A percentile compares a stretch with the other conserved stretches of the same genome.
Conservation (phyloP, 92 coral and sea anemone genomes). For the Heteractis magnifica region DNA sequence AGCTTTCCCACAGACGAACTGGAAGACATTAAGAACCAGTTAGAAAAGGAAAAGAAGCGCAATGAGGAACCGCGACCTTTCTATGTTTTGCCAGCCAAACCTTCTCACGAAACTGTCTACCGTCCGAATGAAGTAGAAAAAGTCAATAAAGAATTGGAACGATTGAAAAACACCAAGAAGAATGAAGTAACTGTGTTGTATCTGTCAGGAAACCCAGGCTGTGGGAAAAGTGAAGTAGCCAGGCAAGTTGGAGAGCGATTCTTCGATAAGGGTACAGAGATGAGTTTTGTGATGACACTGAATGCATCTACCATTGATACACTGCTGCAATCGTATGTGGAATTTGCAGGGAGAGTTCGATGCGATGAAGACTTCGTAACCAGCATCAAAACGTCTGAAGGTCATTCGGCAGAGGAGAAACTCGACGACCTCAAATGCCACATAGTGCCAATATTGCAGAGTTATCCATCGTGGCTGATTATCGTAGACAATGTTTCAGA, state of each 20-base stretch:
- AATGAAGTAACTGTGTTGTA: slow-evolving; percentile 24
- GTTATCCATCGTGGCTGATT: slow-evolving; percentile 20
- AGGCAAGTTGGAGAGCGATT: slow-evolving; percentile 40
- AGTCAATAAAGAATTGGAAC: background rate
- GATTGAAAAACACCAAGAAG: background rate
- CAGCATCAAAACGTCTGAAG: background rate
- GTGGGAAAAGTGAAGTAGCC: slow-evolving; percentile 4
- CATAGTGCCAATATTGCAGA: background rate
- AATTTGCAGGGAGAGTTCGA: background rate
- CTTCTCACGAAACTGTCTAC: slow-evolving; percentile 3
- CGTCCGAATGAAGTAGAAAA: background rate
- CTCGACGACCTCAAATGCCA: background rate
- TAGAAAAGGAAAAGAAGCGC: slow-evolving; percentile 12
- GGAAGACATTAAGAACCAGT: slow-evolving; percentile 7
- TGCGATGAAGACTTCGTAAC: background rate
- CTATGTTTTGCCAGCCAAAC: slow-evolving; percentile 15
- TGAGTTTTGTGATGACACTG: slow-evolving; percentile 15
- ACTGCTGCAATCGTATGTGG: slow-evolving; percentile 15
- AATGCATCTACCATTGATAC: slow-evolving; percentile 28
- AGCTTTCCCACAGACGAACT: slow-evolving; percentile 37
- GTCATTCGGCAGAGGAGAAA: background rate
- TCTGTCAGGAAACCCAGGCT: slow-evolving; percentile 43
- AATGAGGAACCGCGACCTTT: slow-evolving; percentile 7
- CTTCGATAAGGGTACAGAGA: background rate
- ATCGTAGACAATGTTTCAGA: slow-evolving; percentile 29